Base-by-base conservation (phyloP, 2,888 invertebrate genomes). In the Linnaemya vulpina region DNA sequence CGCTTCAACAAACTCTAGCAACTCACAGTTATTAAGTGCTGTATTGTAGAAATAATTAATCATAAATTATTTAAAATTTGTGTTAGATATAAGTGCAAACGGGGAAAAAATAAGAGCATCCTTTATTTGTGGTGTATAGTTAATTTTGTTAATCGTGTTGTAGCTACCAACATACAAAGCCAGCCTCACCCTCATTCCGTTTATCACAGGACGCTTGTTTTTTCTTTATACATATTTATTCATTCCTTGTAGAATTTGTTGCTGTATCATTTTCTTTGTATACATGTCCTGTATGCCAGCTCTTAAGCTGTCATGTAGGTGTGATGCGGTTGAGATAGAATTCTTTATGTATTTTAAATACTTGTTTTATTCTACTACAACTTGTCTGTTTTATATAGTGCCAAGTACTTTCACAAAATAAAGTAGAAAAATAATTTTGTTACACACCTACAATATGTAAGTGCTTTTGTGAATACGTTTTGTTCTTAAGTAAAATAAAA, bases 161-260 rank as follows among this genome's bases (percentile, higher is more conserved):
- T 53, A 76, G 51, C 51, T 58, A 35, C 65, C 65, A 49, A 71
- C 63, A 20, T 68, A 75, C 53, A 76, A 71, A 77, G 58, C 1
- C 77, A 83, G 76, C 76, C 71, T 83, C 76, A 82, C 63, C 81
- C 63, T 82, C 82, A 65, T 71, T 65, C 11, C 35, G 38, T 76
- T 46, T 82, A 65, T 71, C 63, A 30, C 17, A 40, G 62, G n/a
- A 25, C 58, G 25, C 51, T 63, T 76, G 43, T 8, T 35, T 80
- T 65, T 79, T 55, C 30, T 62, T 73, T 46, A 22, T 43, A 46
- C 17, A 22, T 15, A 65, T 65, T 46, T 38, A 30, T 46, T 17
- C 35, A 46, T 58, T 74, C 67, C 51, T 74, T 74, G 35, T 76
- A 62, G 53, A 9, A 53, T 68, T 77, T 77, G 49, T 67, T 81